Percentiles rank a stretch among this genome's conserved stretches.
These are phyloP conservation scores for Gerris buenoi DNA, from an alignment of 1,140 invertebrate species.

Conservation along the genomic window DNA sequence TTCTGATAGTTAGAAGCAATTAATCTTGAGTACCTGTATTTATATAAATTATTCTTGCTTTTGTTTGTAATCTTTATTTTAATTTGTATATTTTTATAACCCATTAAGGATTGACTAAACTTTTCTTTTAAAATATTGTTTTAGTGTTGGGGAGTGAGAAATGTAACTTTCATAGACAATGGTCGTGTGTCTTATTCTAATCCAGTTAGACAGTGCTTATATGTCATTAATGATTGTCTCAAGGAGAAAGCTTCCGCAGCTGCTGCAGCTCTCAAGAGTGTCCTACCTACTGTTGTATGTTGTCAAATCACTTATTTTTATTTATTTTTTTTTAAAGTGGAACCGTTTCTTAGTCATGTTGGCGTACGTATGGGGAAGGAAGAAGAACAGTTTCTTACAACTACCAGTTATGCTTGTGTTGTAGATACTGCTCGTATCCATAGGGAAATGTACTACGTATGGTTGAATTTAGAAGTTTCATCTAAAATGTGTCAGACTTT, in stretches of 20 bases:
- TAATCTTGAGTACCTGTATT: no score
- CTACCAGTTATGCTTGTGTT: no score
- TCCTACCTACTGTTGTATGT: slow-evolving; percentile 71
- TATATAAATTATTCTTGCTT: no score
- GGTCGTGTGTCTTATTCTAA: slow-evolving; percentile 88
- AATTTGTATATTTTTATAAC: no score
- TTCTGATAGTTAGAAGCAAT: no score
- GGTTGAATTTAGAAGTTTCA: no score
- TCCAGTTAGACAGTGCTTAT: slow-evolving; percentile 88
- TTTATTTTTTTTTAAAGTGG: background rate
- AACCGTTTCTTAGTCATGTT: background rate
- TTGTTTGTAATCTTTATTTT: no score
- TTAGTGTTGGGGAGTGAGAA: slow-evolving; percentile 85
- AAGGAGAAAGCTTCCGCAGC: slow-evolving; percentile 74
- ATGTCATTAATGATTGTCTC: slow-evolving; percentile 66
- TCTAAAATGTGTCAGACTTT: no score
- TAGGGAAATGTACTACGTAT: no score
- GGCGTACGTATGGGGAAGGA: background rate
- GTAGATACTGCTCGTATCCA: background rate
- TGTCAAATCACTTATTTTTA: no score
- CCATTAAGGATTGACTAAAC: no score
- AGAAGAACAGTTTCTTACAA: no score
- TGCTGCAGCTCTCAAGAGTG: slow-evolving; percentile 59
- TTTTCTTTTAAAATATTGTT: slow-evolving; percentile 19
- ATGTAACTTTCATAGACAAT: slow-evolving; percentile 87